Base-by-base conservation (phyloP, 2,113 vertebrate species). In the Amphiprion ocellaris region DNA sequence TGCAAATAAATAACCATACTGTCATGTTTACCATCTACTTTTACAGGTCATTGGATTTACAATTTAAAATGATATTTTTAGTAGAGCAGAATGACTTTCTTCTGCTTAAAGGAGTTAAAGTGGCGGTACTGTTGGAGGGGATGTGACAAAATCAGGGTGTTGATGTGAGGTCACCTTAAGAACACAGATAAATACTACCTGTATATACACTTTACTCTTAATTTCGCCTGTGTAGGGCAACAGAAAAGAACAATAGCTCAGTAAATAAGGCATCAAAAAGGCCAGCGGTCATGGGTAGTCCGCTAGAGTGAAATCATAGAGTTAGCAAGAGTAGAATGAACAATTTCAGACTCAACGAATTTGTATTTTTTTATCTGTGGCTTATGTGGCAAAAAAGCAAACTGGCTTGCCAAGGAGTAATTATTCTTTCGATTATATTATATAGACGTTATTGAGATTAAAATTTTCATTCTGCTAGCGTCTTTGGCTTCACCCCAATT, bases 201-300 rank as follows among this genome's bases (percentile, higher is more conserved):
- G 60, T 92, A 94, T 91, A 86, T 90, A 93, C 90, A 93, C 69
- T 83, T 88, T 79, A 90, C 83, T 91, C 83, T 87, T 87, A 89
- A 91, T 89, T 89, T 92, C 58, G 26, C 84, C 87, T 91, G 76
- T 88, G 76, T 70, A 75, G 88, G 77, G 84, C 85, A 87, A 90
- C 72, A 82, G 74, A 90, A 92, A 89, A 87, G 71, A 91, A 88
- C 59, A 75, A 91, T 82, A 91, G 89, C 89, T 93, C 88, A 85
- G 84, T 91, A 92, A 94, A 94, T 95, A 95, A 95, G 92, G 92
- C 92, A 93, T 94, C 91, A 93, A 94, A 95, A 92, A 91, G 90
- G 91, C 92, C 91, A 94, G 93, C 92, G 86, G 91, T 86, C 87
- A 85, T 81, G 56, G 76, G 59, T 64, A 46, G 70, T 74, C 88